A percentile compares a stretch with the other conserved stretches of the same genome.
Evolutionary conservation across 92 coral and sea anemone species (phyloP).

Genomic region (Scolanthus callimorphus): DNA sequence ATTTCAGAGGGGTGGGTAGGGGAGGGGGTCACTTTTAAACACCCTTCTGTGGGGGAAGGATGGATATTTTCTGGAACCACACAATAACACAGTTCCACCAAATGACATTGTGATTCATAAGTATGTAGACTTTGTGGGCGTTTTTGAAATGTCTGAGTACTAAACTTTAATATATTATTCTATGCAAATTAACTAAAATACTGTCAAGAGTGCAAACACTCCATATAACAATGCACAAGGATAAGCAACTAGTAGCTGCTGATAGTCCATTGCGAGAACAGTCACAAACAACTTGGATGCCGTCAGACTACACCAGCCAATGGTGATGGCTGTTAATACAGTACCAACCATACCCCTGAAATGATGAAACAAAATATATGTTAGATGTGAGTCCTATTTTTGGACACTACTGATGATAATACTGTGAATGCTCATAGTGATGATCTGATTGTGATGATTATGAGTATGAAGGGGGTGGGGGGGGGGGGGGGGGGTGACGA

Average conservation of each 20-base stretch:
- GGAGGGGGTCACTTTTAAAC: too few species aligned
- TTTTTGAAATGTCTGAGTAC: too few species aligned
- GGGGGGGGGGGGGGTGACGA: background rate
- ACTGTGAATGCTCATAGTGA: too few species aligned
- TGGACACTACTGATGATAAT: too few species aligned
- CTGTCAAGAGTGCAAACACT: constrained; percentile 83
- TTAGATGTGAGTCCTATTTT: too few species aligned
- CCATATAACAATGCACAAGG: constrained; percentile 89
- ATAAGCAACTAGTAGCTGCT: constrained; percentile 80
- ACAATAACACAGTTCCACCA: too few species aligned
- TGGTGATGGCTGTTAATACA: constrained; percentile 67
- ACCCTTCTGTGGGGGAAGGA: too few species aligned
- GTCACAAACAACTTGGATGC: constrained; percentile 88
- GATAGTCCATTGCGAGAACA: constrained; percentile 87
- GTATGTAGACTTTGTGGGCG: too few species aligned
- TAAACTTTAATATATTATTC: too few species aligned
- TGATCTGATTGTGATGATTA: background rate
- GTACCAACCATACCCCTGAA: constrained; percentile 85
- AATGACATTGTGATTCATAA: too few species aligned
- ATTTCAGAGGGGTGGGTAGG: too few species aligned
- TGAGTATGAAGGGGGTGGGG: background rate
- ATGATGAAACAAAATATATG: background rate
- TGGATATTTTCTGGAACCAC: too few species aligned
- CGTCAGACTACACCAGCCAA: constrained; percentile 88
- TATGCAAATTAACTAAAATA: constrained; percentile 38